These are phyloP conservation scores for Vespertilio murinus DNA, from an alignment of 2,797 vertebrate genomes.

Conservation along the genomic window DNA sequence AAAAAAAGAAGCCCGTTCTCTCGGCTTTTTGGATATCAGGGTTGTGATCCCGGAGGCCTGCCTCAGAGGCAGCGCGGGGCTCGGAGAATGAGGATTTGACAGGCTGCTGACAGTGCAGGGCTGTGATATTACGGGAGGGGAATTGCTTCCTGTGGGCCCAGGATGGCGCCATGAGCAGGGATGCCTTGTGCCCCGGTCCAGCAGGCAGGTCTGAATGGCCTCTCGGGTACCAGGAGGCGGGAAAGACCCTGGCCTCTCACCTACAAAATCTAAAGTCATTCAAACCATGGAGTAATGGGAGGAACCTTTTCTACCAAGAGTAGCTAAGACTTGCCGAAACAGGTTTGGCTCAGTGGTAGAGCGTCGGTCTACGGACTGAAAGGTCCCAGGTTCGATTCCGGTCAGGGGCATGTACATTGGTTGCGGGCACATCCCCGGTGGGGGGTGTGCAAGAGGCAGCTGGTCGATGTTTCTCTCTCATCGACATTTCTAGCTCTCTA, in stretches of 20 bases:
- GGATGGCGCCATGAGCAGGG: not conserved
- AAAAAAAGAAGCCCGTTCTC: not conserved
- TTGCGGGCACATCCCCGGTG: too few species aligned
- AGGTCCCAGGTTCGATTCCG: too few species aligned
- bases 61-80: not conserved
- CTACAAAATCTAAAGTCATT: not conserved
- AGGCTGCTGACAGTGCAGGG: not conserved
- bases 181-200: not conserved
- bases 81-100: not conserved
- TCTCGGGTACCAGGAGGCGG: not conserved
- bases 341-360: too few species aligned
- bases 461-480: too few species aligned
- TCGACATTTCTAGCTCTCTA: too few species aligned
- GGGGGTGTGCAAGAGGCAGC: too few species aligned
- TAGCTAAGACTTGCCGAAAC: not conserved
- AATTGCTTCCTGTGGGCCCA: not conserved
- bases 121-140: not conserved
- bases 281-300: not conserved
- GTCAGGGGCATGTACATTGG: too few species aligned
- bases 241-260: not conserved
- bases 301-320: not conserved
- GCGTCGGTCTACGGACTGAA: too few species aligned
- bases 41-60: not conserved
- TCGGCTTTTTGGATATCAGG: not conserved
- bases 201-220: not conserved